Evolutionary conservation across 2,113 vertebrate species (phyloP).

Genomic region (Tautogolabrus adspersus): DNA sequence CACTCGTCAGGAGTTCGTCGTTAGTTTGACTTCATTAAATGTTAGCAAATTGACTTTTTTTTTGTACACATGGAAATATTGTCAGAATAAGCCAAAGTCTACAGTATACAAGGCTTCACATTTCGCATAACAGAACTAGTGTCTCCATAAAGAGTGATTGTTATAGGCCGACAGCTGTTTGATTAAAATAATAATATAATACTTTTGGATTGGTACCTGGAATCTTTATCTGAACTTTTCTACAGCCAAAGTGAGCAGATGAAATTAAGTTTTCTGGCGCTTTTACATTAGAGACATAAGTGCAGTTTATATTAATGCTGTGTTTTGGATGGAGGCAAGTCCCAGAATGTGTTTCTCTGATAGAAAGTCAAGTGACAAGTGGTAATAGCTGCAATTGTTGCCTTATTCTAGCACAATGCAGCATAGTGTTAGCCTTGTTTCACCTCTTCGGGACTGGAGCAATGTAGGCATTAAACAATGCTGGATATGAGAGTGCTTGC

Average conservation of each 20-base stretch:
- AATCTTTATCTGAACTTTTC: too few relatives aligned
- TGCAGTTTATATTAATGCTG: slow-evolving; percentile 3
- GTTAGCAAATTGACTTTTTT: too few relatives aligned
- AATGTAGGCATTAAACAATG: neutral
- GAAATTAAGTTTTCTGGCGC: slow-evolving; percentile 6
- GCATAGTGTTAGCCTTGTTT: slow-evolving; percentile 18
- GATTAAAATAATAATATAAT: too few relatives aligned
- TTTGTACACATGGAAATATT: too few relatives aligned
- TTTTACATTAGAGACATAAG: neutral
- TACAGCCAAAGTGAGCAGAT: neutral
- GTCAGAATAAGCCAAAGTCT: too few relatives aligned
- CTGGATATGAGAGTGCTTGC: slow-evolving; percentile 9
- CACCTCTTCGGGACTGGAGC: slow-evolving; percentile 11
- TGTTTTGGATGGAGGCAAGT: slow-evolving; percentile 11
- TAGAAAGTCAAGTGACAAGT: slow-evolving; percentile 31
- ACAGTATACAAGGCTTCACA: too few relatives aligned
- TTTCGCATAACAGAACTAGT: too few relatives aligned
- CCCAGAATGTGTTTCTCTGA: slow-evolving; percentile 24
- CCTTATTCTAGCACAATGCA: slow-evolving; percentile 22
- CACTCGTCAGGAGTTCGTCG: too few relatives aligned
- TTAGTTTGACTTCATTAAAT: too few relatives aligned
- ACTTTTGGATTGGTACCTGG: too few relatives aligned
- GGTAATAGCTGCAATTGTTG: slow-evolving; percentile 21
- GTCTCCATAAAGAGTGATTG: too few relatives aligned
- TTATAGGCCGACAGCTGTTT: too few relatives aligned